A percentile compares a stretch with the other conserved stretches of the same genome.
Conservation (phyloP, 1,140 invertebrate species). For the Drepana arcuata region DNA sequence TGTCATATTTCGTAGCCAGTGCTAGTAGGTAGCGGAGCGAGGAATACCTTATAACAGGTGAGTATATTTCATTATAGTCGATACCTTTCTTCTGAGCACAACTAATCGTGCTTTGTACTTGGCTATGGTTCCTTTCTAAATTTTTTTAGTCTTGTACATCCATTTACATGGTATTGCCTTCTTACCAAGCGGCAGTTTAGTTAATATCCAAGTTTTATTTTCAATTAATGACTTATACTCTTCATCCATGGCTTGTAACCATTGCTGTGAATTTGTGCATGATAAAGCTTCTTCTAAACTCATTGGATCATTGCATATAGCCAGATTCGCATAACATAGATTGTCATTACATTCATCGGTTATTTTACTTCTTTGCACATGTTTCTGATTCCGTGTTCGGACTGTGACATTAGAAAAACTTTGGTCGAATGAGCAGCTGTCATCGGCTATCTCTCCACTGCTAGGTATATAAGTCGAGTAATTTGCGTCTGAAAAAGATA, state of each 20-base stretch:
- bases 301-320: conserved; percentile 11
- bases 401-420: too few species aligned
- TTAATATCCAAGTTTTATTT: conserved; percentile 13
- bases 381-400: too few species aligned
- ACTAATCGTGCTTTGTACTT: conserved; percentile 13
- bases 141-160: conserved; percentile 12
- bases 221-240: conserved; percentile 13
- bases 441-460: too few species aligned
- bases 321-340: too few species aligned
- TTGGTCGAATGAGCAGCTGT: too few species aligned
- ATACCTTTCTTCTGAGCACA: conserved; percentile 8
- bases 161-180: conserved; percentile 11
- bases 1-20: background rate
- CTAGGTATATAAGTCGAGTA: too few species aligned
- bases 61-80: conserved; percentile 11
- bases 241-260: conserved; percentile 14
- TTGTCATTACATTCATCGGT: too few species aligned
- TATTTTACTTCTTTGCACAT: too few species aligned
- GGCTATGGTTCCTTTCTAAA: conserved; percentile 4
- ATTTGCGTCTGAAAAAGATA: too few species aligned
- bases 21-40: conserved; percentile 9
- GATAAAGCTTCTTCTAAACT: conserved; percentile 6
- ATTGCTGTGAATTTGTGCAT: conserved; percentile 1
- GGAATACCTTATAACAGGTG: conserved; percentile 7
- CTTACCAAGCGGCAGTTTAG: conserved; percentile 5